phyloP scores from a whole-genome alignment of 2,888 invertebrate genomes.

The Hyposoter dolosus region DNA sequence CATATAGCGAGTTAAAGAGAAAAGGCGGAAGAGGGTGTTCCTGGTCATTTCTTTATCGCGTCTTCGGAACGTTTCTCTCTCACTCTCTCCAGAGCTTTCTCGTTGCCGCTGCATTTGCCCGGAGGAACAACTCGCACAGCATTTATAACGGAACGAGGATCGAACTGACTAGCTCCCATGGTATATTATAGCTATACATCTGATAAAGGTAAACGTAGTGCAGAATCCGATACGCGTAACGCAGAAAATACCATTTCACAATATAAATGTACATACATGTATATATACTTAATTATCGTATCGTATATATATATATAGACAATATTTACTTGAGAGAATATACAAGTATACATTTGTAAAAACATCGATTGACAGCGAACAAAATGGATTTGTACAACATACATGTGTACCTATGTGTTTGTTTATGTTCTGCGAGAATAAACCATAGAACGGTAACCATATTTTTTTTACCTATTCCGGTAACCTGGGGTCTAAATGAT shows the following conservation, averaged over 20 bases:
- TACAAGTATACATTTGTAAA: background rate
- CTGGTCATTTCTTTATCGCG: conserved; percentile 58
- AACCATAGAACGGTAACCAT: no score
- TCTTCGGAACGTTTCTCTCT: conserved; percentile 38
- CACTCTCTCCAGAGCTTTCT: conserved; percentile 51
- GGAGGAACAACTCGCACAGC: conserved; percentile 58
- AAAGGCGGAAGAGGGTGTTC: conserved; percentile 74
- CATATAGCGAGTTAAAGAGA: conserved; percentile 22
- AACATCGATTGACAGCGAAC: background rate
- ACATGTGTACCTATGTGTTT: background rate
- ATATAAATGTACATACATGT: conserved; percentile 27
- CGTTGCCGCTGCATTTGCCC: conserved; percentile 54
- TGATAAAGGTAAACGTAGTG: conserved; percentile 76
- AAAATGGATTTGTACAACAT: background rate
- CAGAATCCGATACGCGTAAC: conserved; percentile 67
- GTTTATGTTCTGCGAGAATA: background rate
- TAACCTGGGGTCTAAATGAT: no score
- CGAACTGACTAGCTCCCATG: conserved; percentile 46
- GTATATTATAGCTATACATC: conserved; percentile 59
- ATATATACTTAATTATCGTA: conserved; percentile 1
- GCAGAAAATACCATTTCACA: conserved; percentile 40
- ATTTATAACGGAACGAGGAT: conserved; percentile 66
- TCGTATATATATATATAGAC: background rate
- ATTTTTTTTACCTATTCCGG: no score
- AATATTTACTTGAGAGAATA: background rate